Evolutionary conservation across 1,140 invertebrate genomes (phyloP), one percentile per base, ranked within the genome.

Genomic region (Chironomus striatipennis): DNA sequence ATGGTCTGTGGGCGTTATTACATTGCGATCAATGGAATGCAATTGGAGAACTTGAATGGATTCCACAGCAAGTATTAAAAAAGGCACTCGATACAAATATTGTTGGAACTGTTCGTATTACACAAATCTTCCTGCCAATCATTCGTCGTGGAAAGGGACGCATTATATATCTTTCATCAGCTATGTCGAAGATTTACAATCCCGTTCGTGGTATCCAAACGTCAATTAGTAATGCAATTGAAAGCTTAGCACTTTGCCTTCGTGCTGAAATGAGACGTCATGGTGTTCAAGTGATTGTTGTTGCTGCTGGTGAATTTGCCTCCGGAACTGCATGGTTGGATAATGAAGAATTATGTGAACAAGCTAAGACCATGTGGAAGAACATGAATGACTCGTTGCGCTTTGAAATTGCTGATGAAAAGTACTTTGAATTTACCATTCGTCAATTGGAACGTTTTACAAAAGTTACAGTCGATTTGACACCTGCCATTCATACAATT

Each of bases 1-100:
- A 89, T 77, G 90, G 90, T 77, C 85, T 97, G 43, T 97, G 94
- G 94, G 93, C 92, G 12, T 84, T 97, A 47, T 90, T 97, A 7
- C 95, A 97, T 83, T 93, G 94, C 78, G 93, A 93, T 74, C 91
- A 93, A 24, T 93, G 93, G 87, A 90, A 93, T 77, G 90, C 92
- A 18, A 88, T 94, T 73, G 94, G 94, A 0, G 93, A 95, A 84
- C 88, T 95, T 75, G 95, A 97, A 84, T 93, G 92, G 92, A 88
- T 93, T 74, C 91, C 92, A 64, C 87, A 90, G 76, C 86, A 87
- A 3, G 88, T 91, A 74, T 88, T 92, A 77, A 87, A 88, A 78
- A 87, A 89, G 79, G 89, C 91, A 42, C 86, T 90, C 79, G 90
- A 93, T 74, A 86, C 92, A 74, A 92, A 96, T 85, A 85, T 94